These are phyloP conservation scores for Xiphorhynchus erythropygius DNA, from an alignment of 2,797 vertebrate species.

Conservation along the genomic window DNA sequence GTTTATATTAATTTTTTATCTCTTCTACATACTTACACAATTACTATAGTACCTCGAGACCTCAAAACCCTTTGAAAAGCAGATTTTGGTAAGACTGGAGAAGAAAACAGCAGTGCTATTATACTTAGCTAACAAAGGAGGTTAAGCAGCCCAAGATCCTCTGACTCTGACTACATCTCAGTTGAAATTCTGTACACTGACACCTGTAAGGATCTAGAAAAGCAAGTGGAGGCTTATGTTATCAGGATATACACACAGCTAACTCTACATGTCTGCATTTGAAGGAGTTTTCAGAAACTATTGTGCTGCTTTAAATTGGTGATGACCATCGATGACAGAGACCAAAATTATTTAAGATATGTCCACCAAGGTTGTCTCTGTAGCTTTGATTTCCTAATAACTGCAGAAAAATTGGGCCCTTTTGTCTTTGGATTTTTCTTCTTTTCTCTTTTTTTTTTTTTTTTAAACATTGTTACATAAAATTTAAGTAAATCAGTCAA, in stretches of 20 bases:
- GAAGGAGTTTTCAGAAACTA: neutral
- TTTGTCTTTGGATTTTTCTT: neutral
- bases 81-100: neutral
- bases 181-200: neutral
- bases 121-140: neutral
- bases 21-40: neutral
- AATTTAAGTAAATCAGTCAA: neutral
- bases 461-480: neutral
- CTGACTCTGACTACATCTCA: neutral
- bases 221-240: neutral
- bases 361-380: neutral
- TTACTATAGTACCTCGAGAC: neutral
- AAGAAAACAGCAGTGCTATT: neutral
- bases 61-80: neutral
- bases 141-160: neutral
- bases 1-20: neutral
- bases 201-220: neutral
- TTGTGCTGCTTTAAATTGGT: accelerated
- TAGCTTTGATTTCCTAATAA: neutral
- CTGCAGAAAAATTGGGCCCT: accelerated
- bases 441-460: neutral
- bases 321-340: accelerated
- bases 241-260: neutral
- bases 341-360: neutral
- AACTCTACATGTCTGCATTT: neutral